Base-by-base conservation (phyloP, 2,888 invertebrate genomes). In the Nymphalis polychloros region DNA sequence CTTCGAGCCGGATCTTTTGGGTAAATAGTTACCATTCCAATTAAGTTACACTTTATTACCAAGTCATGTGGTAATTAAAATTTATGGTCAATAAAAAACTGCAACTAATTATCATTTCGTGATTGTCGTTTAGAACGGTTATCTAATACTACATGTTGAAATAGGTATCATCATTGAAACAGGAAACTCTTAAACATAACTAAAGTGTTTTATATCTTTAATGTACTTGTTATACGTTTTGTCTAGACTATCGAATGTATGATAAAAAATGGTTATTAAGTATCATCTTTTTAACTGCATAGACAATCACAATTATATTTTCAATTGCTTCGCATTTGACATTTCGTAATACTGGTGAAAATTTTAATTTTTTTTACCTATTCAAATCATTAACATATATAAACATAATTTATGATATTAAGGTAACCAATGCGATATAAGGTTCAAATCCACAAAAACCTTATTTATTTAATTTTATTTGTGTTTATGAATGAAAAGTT, bases 81-180 rank as follows among this genome's bases (percentile, higher is more conserved):
- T 65, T 66, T 66, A 68, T 57, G 35, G 50, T 16, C 49, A 52
- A 31, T 57, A 59, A 68, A 66, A 69, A 68, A 73, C 48, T 69
- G 70, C 70, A 65, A 67, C 71, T 73, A 73, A 73, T 72, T 61
- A 71, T 70, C 62, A 31, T 73, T 72, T 72, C 73, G 73, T 73
- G 73, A 71, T 69, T 48, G 59, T 60, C 35, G 64, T 68, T 57
- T 31, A 19, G 46, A 64, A 27, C 19, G 55, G 41, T 62, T 64
- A 53, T 64, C 62, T 50, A 13, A 31, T 59, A 66, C n/a, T 31
- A 31, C 55, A 31, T 31, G n/a, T 55, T 55, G 31, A 17, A n/a
- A 19, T 31, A 55, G 31, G n/a, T 55, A 31, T 31, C 35, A 55
- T 55, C 8, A 55, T 55, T 23, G 17, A n/a, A 35, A 35, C n/a